phyloP scores from a whole-genome alignment of 2,888 invertebrate species.

The Amorpha juglandis region DNA sequence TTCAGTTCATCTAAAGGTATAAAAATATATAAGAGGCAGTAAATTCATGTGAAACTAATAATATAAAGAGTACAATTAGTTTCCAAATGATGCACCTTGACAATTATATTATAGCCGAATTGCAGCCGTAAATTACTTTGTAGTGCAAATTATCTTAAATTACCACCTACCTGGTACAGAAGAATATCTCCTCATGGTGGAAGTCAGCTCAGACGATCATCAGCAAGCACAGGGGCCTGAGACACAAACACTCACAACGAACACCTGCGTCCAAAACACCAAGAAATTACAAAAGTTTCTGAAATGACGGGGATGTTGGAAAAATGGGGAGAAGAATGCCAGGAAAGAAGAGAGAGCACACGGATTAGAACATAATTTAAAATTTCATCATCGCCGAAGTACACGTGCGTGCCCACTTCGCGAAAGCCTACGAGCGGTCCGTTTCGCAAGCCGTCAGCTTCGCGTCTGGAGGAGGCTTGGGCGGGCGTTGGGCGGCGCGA shows the following conservation, averaged over 20 bases:
- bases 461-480: conserved; percentile 74
- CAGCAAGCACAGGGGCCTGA: conserved; percentile 63
- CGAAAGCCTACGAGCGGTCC: conserved; percentile 61
- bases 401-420: conserved; percentile 68
- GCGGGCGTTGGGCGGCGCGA: conserved; percentile 76
- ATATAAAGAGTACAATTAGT: background rate
- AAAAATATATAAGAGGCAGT: too few relatives aligned
- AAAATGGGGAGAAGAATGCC: conserved; percentile 31
- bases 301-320: conserved; percentile 37
- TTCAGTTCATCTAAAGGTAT: too few relatives aligned
- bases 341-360: conserved; percentile 37
- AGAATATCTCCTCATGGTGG: conserved; percentile 69
- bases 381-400: conserved; percentile 43
- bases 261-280: conserved; percentile 64
- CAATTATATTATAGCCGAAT: background rate
- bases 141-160: background rate
- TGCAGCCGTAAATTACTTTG: background rate
- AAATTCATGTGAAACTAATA: too few relatives aligned
- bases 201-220: conserved; percentile 60
- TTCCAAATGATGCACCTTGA: background rate
- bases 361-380: conserved; percentile 48
- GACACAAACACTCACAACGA: conserved; percentile 67
- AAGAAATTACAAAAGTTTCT: conserved; percentile 45
- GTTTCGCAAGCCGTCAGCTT: conserved; percentile 70
- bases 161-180: conserved; percentile 67